Percentiles rank a stretch among this genome's conserved stretches.
Evolutionary conservation across 92 coral and sea anemone genomes (phyloP).

Genomic region (Hydrozoanthus gracilis): DNA sequence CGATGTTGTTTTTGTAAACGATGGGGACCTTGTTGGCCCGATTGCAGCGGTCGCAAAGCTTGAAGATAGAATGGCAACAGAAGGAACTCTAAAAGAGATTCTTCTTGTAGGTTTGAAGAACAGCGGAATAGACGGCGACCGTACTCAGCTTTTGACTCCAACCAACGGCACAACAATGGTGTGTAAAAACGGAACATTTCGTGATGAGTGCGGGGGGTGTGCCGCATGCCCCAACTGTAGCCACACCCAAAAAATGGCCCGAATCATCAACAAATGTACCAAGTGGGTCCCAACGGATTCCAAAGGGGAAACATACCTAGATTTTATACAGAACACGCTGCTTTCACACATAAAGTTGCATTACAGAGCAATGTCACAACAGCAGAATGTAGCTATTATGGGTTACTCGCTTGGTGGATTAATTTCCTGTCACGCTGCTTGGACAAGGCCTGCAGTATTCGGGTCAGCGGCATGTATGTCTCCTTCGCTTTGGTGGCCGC

Average conservation of each 20-base stretch:
- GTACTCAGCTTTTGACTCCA: slow-evolving; percentile 40
- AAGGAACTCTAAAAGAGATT: slow-evolving; percentile 45
- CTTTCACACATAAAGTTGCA: slow-evolving; percentile 31
- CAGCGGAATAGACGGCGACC: slow-evolving; percentile 21
- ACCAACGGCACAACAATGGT: slow-evolving; percentile 47
- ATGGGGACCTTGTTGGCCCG: slow-evolving; percentile 29
- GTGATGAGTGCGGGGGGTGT: slow-evolving; percentile 33
- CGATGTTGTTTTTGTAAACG: slow-evolving; percentile 53
- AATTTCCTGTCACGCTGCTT: slow-evolving; percentile 61
- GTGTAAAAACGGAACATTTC: slow-evolving; percentile 40
- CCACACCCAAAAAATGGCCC: neutral
- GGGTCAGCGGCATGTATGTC: slow-evolving; percentile 74
- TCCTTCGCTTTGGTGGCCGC: slow-evolving; percentile 70
- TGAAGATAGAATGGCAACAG: slow-evolving; percentile 20
- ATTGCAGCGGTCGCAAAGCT: slow-evolving; percentile 32
- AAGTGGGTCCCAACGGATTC: slow-evolving; percentile 47
- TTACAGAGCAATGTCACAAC: slow-evolving; percentile 49
- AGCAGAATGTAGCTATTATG: slow-evolving; percentile 54
- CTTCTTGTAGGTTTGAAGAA: slow-evolving; percentile 50
- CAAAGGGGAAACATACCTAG: slow-evolving; percentile 51
- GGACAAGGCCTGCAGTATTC: slow-evolving; percentile 62
- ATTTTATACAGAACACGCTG: slow-evolving; percentile 56
- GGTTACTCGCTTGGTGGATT: slow-evolving; percentile 64
- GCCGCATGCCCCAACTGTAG: slow-evolving; percentile 14
- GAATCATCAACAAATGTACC: slow-evolving; percentile 23